phyloP scores from a whole-genome alignment of 1,140 invertebrate species.

The Aphelinus atriplicis region DNA sequence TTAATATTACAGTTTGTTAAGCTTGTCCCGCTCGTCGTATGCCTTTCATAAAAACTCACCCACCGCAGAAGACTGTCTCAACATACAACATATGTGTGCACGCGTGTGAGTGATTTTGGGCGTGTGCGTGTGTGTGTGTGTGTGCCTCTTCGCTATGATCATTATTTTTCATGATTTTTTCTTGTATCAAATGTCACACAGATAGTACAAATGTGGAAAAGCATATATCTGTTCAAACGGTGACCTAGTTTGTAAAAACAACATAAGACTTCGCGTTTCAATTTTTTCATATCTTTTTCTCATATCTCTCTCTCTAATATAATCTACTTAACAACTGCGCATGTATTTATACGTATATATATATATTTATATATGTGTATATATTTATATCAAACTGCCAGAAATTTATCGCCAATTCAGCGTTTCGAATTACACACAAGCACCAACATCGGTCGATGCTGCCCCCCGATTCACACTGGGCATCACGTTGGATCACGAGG shows the following conservation, averaged over 20 bases:
- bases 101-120: too few relatives aligned
- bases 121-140: too few relatives aligned
- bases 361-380: background rate
- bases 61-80: background rate
- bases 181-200: constrained; percentile 34
- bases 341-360: constrained; percentile 14
- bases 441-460: too few relatives aligned
- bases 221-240: constrained; percentile 29
- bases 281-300: constrained; percentile 11
- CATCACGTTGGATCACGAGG: too few relatives aligned
- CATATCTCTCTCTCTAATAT: constrained; percentile 10
- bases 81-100: too few relatives aligned
- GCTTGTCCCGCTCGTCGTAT: background rate
- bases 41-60: background rate
- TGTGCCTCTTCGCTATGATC: background rate
- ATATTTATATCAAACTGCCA: constrained; percentile 32
- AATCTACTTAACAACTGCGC: constrained; percentile 20
- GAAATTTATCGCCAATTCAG: constrained; percentile 11
- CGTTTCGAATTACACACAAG: too few relatives aligned
- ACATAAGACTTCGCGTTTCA: constrained; percentile 25
- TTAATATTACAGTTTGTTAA: background rate
- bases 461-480: too few relatives aligned
- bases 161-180: constrained; percentile 29
- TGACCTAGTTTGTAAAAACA: constrained; percentile 23
- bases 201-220: constrained; percentile 39